Conservation (phyloP, 2,797 vertebrate species). For the Enteromius paludinosus region DNA sequence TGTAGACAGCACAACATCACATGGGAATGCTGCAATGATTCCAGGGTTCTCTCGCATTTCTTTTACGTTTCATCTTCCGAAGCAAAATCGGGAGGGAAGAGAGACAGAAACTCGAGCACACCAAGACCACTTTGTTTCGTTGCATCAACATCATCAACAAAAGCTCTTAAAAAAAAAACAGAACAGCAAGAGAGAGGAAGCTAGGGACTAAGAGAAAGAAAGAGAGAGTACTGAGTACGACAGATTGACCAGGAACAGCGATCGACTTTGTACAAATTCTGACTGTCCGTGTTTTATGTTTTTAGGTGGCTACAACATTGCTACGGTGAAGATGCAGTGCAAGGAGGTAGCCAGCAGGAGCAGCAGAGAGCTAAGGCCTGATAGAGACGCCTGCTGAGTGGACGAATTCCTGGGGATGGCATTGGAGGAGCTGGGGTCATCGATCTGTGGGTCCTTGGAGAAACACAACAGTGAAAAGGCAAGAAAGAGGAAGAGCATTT, state of each 20-base stretch:
- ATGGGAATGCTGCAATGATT: constrained; percentile 64
- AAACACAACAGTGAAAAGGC: constrained; percentile 18
- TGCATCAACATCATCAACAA: constrained; percentile 67
- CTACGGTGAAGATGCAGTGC: constrained; percentile 64
- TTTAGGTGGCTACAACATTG: constrained; percentile 71
- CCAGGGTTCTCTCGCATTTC: constrained; percentile 47
- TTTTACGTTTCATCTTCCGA: constrained; percentile 37
- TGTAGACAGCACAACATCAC: constrained; percentile 50
- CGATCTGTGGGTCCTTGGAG: constrained; percentile 75
- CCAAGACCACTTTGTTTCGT: constrained; percentile 65
- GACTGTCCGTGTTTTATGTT: constrained; percentile 67
- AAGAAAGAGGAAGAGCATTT: background rate
- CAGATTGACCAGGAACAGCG: constrained; percentile 73
- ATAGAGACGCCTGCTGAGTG: constrained; percentile 46
- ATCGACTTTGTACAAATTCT: constrained; percentile 76
- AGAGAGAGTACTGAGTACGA: constrained; percentile 65
- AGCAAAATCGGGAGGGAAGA: constrained; percentile 53
- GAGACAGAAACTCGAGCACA: constrained; percentile 65
- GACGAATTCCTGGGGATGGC: constrained; percentile 70
- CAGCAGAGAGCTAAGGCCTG: constrained; percentile 64
- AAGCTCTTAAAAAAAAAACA: constrained; percentile 56
- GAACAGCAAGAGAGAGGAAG: constrained; percentile 63
- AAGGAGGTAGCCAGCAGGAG: constrained; percentile 72
- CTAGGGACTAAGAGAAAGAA: constrained; percentile 29
- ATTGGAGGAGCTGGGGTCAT: constrained; percentile 75